Conservation (phyloP, 2,113 vertebrate genomes). For the Onychostoma macrolepis region DNA sequence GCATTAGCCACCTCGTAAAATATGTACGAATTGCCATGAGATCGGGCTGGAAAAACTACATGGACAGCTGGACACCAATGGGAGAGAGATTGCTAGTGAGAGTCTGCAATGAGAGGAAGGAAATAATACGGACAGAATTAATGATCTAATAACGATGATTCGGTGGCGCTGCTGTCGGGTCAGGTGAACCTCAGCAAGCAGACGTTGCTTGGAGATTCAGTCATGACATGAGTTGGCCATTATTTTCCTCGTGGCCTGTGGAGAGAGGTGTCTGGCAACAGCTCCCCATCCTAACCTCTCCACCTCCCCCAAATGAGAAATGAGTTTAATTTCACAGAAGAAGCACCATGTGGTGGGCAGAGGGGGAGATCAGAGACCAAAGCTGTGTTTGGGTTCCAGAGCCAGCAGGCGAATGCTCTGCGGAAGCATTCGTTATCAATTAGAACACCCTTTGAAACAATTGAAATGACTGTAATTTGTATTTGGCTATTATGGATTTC, state of each 20-base stretch:
- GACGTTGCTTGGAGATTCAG: neutral
- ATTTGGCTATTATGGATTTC: neutral
- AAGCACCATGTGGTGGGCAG: conserved; percentile 24
- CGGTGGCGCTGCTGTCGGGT: neutral
- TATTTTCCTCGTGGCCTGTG: neutral
- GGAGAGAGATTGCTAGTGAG: conserved; percentile 1
- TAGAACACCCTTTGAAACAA: neutral
- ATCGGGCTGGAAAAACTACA: too few species aligned
- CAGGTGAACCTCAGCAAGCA: conserved; percentile 24
- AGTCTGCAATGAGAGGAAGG: conserved; percentile 1
- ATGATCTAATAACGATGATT: conserved; percentile 25
- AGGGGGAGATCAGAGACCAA: conserved; percentile 1
- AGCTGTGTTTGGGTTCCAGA: conserved; percentile 14
- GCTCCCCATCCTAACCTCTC: neutral
- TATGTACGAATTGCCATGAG: too few species aligned
- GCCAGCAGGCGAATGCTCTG: too few species aligned
- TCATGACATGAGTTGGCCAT: conserved; percentile 33
- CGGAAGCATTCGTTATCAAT: neutral
- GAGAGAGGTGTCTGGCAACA: conserved; percentile 38
- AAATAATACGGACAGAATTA: conserved; percentile 4
- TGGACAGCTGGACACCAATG: neutral
- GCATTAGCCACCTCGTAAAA: too few species aligned
- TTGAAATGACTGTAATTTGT: neutral
- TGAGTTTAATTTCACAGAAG: conserved; percentile 36
- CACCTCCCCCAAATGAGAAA: conserved; percentile 25